These are phyloP conservation scores for Tetrapedia diversipes DNA, from an alignment of 2,888 invertebrate genomes.

Conservation along the genomic window DNA sequence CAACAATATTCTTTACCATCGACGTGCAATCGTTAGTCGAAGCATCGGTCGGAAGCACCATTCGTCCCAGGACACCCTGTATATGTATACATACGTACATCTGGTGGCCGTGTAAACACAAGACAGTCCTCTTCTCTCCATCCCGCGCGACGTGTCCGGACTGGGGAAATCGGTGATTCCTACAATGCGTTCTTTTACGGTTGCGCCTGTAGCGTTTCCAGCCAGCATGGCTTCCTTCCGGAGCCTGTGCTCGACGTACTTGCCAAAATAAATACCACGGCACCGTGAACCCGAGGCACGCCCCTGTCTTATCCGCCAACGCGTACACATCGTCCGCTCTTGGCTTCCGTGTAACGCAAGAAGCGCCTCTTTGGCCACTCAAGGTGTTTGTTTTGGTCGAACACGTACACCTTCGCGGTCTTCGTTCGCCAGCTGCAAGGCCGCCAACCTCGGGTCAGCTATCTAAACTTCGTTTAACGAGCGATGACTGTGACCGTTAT, in stretches of 20 bases:
- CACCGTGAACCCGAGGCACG: conserved; percentile 57
- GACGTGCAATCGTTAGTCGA: background rate
- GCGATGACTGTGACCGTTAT: background rate
- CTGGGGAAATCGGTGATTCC: conserved; percentile 58
- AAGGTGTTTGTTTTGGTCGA: conserved; percentile 58
- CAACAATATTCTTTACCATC: too few relatives aligned
- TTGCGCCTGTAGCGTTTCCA: conserved; percentile 24
- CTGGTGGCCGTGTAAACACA: conserved; percentile 31
- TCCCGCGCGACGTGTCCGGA: conserved; percentile 48
- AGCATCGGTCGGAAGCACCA: background rate
- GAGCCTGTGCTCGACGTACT: conserved; percentile 28
- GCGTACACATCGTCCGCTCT: conserved; percentile 30
- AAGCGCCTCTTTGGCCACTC: conserved; percentile 57
- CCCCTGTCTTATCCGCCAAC: conserved; percentile 45
- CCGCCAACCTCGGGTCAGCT: conserved; percentile 29
- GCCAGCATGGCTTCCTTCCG: conserved; percentile 30
- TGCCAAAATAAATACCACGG: conserved; percentile 74
- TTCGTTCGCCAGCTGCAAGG: conserved; percentile 5
- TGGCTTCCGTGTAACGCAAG: conserved; percentile 29
- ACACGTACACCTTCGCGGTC: conserved; percentile 34
- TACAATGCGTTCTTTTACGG: conserved; percentile 36
- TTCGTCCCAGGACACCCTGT: background rate
- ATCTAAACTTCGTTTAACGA: conserved; percentile 3
- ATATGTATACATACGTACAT: background rate
- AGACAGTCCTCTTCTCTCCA: conserved; percentile 42